Evolutionary conservation across 2,888 invertebrate genomes (phyloP).

Genomic region (Morpho helenor): DNA sequence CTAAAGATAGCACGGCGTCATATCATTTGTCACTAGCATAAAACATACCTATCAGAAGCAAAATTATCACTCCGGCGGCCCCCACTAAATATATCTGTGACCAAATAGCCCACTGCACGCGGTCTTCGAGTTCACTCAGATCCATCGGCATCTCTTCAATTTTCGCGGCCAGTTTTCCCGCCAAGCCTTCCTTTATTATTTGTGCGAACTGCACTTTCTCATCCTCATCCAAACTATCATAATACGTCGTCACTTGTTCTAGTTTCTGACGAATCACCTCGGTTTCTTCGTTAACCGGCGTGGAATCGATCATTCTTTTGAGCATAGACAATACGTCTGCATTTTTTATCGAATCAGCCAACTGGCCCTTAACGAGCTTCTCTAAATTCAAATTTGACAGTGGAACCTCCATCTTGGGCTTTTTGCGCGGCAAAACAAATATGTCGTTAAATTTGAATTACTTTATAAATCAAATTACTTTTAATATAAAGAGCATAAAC

Average conservation of each 20-base stretch:
- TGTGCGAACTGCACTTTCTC: conserved; percentile 52
- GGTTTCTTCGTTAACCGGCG: conserved; percentile 51
- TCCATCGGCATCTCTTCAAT: conserved; percentile 44
- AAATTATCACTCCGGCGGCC: conserved; percentile 39
- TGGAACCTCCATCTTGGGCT: conserved; percentile 22
- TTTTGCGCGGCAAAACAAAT: conserved; percentile 10
- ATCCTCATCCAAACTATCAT: conserved; percentile 44
- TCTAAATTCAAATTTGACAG: conserved; percentile 37
- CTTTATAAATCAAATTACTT: too few relatives aligned
- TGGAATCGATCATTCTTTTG: conserved; percentile 49
- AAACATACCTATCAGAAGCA: conserved; percentile 35
- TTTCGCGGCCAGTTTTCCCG: conserved; percentile 44
- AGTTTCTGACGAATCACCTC: conserved; percentile 48
- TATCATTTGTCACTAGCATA: not conserved
- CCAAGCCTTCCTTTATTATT: conserved; percentile 55
- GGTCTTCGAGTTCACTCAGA: conserved; percentile 49
- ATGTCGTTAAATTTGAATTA: not conserved
- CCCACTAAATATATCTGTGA: conserved; percentile 42
- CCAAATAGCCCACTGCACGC: conserved; percentile 47
- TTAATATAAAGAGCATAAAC: too few relatives aligned
- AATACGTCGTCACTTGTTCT: conserved; percentile 46
- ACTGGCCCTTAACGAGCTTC: conserved; percentile 45
- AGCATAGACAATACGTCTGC: conserved; percentile 54
- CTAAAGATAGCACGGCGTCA: too few relatives aligned
- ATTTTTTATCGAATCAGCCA: conserved; percentile 53